phyloP scores from a whole-genome alignment of 2,888 invertebrate genomes.

The Netelia virgata region DNA sequence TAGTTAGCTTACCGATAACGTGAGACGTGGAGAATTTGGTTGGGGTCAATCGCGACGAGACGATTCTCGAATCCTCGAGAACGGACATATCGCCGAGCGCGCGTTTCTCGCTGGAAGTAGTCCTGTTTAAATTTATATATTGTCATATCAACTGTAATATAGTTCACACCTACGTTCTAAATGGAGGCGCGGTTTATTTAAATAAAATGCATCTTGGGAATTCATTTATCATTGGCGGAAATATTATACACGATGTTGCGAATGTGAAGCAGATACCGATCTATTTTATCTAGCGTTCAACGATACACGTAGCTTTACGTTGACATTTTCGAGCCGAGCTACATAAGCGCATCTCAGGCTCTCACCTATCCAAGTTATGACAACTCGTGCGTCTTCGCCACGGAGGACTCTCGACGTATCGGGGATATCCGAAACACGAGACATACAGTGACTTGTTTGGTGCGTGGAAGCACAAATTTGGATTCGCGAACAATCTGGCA shows the following conservation, averaged over 20 bases:
- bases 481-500: constrained; percentile 80
- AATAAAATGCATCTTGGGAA: background rate
- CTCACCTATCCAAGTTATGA: constrained; percentile 82
- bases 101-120: constrained; percentile 85
- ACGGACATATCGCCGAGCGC: constrained; percentile 82
- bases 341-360: constrained; percentile 67
- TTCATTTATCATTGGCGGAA: background rate
- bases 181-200: background rate
- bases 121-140: constrained; percentile 73
- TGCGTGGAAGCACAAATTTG: constrained; percentile 80
- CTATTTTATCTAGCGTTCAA: constrained; percentile 9
- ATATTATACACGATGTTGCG: constrained; percentile 3
- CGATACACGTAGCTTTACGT: background rate
- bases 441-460: constrained; percentile 82
- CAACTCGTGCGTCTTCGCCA: constrained; percentile 77
- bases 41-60: constrained; percentile 92
- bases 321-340: constrained; percentile 70
- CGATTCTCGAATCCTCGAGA: constrained; percentile 87
- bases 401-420: constrained; percentile 76
- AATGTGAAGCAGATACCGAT: constrained; percentile 21
- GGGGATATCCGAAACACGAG: constrained; percentile 80
- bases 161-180: background rate
- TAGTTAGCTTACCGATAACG: constrained; percentile 83
- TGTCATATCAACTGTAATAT: background rate
- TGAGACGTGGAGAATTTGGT: constrained; percentile 94